A percentile compares a stretch with the other conserved stretches of the same genome.
Evolutionary conservation across 1,140 invertebrate species (phyloP).

Genomic region (Plectus sambesii): DNA sequence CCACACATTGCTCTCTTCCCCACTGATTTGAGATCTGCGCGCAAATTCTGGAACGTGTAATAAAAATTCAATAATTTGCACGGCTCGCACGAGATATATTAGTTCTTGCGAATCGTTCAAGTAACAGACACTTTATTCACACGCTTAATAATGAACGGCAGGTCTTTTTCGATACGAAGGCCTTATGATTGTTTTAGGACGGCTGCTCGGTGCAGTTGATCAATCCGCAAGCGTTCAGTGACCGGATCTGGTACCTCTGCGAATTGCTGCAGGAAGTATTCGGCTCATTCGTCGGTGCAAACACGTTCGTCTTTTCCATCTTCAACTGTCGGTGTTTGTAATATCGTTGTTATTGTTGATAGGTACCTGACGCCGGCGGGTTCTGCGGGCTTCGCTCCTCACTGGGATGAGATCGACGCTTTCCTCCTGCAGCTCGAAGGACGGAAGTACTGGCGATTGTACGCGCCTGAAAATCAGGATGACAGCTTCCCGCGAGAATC

Average conservation of each 20-base stretch:
- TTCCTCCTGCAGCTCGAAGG: constrained; percentile 93
- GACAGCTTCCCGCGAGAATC: constrained; percentile 32
- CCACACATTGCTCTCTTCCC: not conserved
- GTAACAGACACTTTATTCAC: no score
- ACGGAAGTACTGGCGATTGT: constrained; percentile 82
- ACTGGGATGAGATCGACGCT: constrained; percentile 98
- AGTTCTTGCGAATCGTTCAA: no score
- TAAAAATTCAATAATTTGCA: no score
- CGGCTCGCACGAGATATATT: no score
- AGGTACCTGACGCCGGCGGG: constrained; percentile 83
- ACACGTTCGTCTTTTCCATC: constrained; percentile 54
- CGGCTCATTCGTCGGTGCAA: constrained; percentile 79
- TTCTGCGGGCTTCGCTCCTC: constrained; percentile 91
- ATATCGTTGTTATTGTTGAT: constrained; percentile 26
- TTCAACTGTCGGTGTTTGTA: not conserved
- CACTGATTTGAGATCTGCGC: no score
- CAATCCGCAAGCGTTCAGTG: constrained; percentile 80
- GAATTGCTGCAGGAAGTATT: constrained; percentile 84
- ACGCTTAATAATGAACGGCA: not conserved
- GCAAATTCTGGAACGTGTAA: no score
- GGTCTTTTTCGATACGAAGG: constrained; percentile 8
- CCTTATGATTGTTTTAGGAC: constrained; percentile 49
- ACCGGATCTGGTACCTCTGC: constrained; percentile 54
- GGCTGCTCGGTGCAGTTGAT: constrained; percentile 79
- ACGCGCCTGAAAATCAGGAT: constrained; percentile 47